Evolutionary conservation across 1,140 invertebrate genomes (phyloP).

Genomic region (Trachymyrmex septentrionalis): DNA sequence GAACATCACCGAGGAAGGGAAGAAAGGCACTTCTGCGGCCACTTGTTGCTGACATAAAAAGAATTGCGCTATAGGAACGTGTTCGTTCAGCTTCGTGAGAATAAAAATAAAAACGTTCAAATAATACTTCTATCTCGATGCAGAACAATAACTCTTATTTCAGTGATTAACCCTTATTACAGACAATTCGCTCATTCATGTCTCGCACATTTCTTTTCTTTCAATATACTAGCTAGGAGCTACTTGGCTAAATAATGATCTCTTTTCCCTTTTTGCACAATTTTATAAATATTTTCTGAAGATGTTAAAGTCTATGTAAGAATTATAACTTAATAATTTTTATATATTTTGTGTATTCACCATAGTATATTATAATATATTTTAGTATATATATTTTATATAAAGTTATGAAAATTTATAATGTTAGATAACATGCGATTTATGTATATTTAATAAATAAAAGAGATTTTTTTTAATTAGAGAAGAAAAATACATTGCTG

Average conservation of each 20-base stretch:
- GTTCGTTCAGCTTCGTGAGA: not conserved
- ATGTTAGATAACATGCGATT: not conserved
- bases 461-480: not conserved
- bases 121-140: not conserved
- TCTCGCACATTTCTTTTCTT: too few relatives aligned
- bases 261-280: too few relatives aligned
- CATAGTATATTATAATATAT: too few relatives aligned
- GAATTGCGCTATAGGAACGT: not conserved
- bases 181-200: too few relatives aligned
- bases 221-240: too few relatives aligned
- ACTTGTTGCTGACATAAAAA: not conserved
- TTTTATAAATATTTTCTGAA: too few relatives aligned
- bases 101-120: not conserved
- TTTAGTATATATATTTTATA: too few relatives aligned
- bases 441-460: not conserved
- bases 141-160: not conserved
- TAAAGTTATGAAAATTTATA: not conserved
- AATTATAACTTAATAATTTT: too few relatives aligned
- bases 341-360: too few relatives aligned
- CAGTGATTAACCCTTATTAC: not conserved
- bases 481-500: not conserved
- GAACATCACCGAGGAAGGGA: not conserved
- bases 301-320: too few relatives aligned
- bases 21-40: not conserved
- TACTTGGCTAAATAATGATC: too few relatives aligned